Percentiles rank a stretch among this genome's conserved stretches.
Evolutionary conservation across 2,888 invertebrate genomes (phyloP).

Genomic region (Eupelmus urozonus): DNA sequence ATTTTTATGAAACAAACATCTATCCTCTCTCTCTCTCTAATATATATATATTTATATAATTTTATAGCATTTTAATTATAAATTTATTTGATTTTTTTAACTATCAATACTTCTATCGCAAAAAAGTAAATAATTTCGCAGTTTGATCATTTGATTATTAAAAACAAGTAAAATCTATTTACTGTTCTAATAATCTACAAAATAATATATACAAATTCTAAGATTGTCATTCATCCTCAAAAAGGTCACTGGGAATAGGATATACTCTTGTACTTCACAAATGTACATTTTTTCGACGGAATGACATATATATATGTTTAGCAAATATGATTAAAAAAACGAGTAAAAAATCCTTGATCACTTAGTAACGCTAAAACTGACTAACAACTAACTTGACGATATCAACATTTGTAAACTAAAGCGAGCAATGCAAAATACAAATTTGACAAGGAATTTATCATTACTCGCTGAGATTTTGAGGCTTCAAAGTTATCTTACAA

Average conservation of each 20-base stretch:
- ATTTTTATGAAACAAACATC: conserved; percentile 46
- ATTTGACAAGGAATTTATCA: conserved; percentile 12
- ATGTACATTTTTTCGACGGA: conserved; percentile 40
- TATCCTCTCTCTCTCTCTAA: conserved; percentile 15
- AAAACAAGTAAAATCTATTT: conserved; percentile 20
- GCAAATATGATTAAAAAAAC: conserved; percentile 34
- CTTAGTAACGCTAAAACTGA: conserved; percentile 17
- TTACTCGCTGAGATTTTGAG: conserved; percentile 5
- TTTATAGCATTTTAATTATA: conserved; percentile 43
- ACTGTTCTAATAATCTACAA: conserved; percentile 31
- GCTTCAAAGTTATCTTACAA: conserved; percentile 33
- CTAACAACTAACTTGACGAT: conserved; percentile 34
- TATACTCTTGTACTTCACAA: conserved; percentile 28
- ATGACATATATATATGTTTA: conserved; percentile 45
- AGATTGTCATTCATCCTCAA: conserved; percentile 52
- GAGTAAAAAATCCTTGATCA: conserved; percentile 37
- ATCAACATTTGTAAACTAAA: conserved; percentile 29
- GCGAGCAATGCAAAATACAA: conserved; percentile 16
- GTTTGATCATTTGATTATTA: conserved; percentile 36
- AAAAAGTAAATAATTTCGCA: conserved; percentile 8
- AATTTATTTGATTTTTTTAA: conserved; percentile 42
- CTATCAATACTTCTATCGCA: conserved; percentile 25
- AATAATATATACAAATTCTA: conserved; percentile 41
- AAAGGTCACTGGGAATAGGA: conserved; percentile 40
- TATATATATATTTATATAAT: conserved; percentile 45